Evolutionary conservation across 2,113 vertebrate genomes (phyloP).

Genomic region (Setophaga coronata): DNA sequence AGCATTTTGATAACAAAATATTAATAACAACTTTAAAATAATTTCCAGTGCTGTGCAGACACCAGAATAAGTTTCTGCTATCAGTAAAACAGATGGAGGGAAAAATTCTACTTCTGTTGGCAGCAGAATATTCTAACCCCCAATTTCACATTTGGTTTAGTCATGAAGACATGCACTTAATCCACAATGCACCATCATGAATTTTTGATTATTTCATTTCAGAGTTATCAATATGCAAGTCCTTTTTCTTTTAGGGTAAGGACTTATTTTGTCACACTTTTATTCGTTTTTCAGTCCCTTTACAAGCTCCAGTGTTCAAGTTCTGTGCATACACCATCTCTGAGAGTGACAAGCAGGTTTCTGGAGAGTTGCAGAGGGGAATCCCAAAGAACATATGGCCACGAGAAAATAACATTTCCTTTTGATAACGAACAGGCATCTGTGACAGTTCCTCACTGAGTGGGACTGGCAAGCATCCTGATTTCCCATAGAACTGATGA

Average conservation of each 20-base stretch:
- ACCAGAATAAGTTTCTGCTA: neutral
- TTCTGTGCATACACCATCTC: neutral
- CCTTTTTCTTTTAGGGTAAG: neutral
- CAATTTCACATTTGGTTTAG: neutral
- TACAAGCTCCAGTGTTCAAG: neutral
- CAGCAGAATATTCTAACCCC: neutral
- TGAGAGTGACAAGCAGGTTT: slow-evolving; percentile 12
- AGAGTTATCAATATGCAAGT: neutral
- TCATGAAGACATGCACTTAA: neutral
- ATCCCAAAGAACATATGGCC: neutral
- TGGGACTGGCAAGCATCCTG: neutral
- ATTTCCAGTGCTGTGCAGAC: neutral
- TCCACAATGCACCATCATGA: neutral
- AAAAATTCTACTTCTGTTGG: neutral
- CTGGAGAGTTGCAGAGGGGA: neutral
- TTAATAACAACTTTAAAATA: neutral
- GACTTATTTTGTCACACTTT: neutral
- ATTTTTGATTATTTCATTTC: neutral
- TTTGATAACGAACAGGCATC: slow-evolving; percentile 38
- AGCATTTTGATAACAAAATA: neutral
- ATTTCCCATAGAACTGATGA: slow-evolving; percentile 56
- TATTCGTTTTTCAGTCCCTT: neutral
- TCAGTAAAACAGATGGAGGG: neutral
- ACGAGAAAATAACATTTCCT: slow-evolving; percentile 34
- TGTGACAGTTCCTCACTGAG: neutral